Evolutionary conservation across 2,797 vertebrate genomes (phyloP).

Genomic region (Xiphophorus birchmanni): DNA sequence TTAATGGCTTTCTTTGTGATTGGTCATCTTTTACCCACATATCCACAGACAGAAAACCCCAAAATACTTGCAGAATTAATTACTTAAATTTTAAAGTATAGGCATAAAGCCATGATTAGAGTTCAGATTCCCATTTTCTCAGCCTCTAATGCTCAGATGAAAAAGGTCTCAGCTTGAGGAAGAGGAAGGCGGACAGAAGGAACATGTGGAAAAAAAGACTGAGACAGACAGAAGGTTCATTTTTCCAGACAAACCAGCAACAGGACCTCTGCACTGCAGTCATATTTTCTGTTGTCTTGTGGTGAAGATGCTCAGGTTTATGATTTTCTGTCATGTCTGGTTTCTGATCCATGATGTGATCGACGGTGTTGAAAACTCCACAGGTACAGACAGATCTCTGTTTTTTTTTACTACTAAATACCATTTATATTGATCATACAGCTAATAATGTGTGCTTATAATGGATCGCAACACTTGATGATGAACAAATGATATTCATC

Average conservation of each 20-base stretch:
- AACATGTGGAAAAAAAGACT: constrained; percentile 7
- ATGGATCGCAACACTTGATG: background rate
- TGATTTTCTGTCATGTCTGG: constrained; percentile 26
- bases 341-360: constrained; percentile 23
- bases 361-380: constrained; percentile 13
- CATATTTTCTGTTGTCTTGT: background rate
- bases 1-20: background rate
- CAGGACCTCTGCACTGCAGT: constrained; percentile 10
- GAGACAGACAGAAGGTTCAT: background rate
- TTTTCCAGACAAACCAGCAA: background rate
- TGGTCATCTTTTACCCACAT: background rate
- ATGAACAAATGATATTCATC: background rate
- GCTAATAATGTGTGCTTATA: background rate
- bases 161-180: background rate
- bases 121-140: constrained; percentile 2
- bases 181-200: constrained; percentile 15
- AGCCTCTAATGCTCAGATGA: background rate
- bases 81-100: background rate
- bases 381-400: constrained; percentile 33
- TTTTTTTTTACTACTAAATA: background rate
- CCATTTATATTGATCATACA: background rate
- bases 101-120: background rate
- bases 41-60: background rate
- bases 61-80: background rate
- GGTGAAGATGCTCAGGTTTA: constrained; percentile 39